Evolutionary conservation across 1,140 invertebrate species (phyloP), one percentile per base, ranked within the genome.

Genomic region (Atta cephalotes): DNA sequence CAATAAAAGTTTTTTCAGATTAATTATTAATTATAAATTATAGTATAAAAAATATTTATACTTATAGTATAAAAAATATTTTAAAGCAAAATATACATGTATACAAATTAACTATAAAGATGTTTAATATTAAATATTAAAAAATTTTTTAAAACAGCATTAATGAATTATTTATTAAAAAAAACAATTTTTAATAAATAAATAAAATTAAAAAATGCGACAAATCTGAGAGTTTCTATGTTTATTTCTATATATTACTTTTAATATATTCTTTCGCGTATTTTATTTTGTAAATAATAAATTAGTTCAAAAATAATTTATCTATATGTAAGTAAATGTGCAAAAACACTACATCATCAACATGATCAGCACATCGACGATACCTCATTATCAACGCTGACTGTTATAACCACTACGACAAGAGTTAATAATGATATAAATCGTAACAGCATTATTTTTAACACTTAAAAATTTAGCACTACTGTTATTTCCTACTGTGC

Each of bases 371-470:
- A 68, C 45, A 70, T 56, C 9, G n/a, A 76, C 1, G 7, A 53
- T 90, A 89, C 89, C 72, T 87, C n/a, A 80, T 80, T 84, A 63
- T 90, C 49, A 65, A 82, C 16, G 14, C 18, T 25, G 18, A 60
- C 28, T 18, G 56, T 14, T 25, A 16, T 51, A 6, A 58, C 16
- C 4, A 66, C 0, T n/a, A 14, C 28, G 14, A 49, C 35, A 56
- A 65, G 74, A 21, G 6, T 25, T 62, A 85, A 21, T 18, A 79
- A 79, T 31, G 87, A 10, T 31, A 72, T 45, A 35, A 65, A 74
- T 1, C 71, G 76, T 45, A 78, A 25, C 16, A 70, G 70, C 89
- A 91, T 90, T 72, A 63, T 88, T 66, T 62, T 16, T 72, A 58
- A 51, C 35, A 76, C 86, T 66, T 28, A 0, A 25, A 58, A 18